phyloP scores from a whole-genome alignment of 2,797 vertebrate genomes.

The Uromys caudimaculatus region DNA sequence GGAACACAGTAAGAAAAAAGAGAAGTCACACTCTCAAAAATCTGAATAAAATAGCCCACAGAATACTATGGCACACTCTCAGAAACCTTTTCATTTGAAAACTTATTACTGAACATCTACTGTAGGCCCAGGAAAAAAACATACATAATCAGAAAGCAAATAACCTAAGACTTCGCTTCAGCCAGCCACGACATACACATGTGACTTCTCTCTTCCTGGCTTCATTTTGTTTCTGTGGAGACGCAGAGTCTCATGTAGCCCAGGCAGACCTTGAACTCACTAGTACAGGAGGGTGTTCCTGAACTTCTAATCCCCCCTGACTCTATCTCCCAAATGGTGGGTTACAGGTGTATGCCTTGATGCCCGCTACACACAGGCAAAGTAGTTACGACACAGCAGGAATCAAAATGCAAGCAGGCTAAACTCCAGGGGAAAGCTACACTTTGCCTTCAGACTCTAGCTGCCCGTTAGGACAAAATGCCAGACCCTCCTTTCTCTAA shows the following conservation, averaged over 20 bases:
- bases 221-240: neutral
- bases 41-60: neutral
- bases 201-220: neutral
- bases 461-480: neutral
- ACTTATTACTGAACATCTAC: neutral
- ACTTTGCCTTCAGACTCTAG: neutral
- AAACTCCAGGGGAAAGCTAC: neutral
- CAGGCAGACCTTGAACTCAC: neutral
- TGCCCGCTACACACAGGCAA: neutral
- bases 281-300: neutral
- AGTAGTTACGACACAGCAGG: neutral
- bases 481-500: neutral
- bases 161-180: neutral
- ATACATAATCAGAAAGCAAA: neutral
- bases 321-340: neutral
- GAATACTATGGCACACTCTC: neutral
- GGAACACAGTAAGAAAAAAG: neutral
- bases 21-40: neutral
- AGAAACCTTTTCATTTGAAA: slow-evolving; percentile 53
- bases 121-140: neutral
- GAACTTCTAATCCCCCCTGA: neutral
- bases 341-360: no score
- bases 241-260: neutral
- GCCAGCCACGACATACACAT: neutral
- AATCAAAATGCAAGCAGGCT: slow-evolving; percentile 10